phyloP scores from a whole-genome alignment of 2,888 invertebrate species.

The Athalia cordata region DNA sequence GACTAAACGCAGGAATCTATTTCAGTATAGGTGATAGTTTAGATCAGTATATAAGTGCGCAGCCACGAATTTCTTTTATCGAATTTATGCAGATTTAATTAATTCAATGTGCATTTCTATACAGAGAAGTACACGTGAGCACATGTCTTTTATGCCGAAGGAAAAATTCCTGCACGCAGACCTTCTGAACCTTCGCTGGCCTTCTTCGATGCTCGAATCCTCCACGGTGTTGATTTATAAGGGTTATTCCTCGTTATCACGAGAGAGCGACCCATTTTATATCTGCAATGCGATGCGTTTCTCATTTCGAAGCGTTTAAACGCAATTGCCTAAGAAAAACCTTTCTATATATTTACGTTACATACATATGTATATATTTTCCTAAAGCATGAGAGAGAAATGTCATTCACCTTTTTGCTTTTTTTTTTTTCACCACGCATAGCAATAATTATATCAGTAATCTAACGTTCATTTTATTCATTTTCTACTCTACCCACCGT shows the following conservation, averaged over 20 bases:
- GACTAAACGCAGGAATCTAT: no score
- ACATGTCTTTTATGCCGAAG: not conserved
- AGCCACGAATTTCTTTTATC: no score
- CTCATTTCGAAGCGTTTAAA: slow-evolving; percentile 12
- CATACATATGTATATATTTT: not conserved
- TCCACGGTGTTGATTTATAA: not conserved
- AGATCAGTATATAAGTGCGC: no score
- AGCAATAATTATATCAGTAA: not conserved
- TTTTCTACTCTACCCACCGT: slow-evolving; percentile 16
- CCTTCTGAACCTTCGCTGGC: slow-evolving; percentile 7
- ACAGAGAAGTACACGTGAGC: not conserved
- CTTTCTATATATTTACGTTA: slow-evolving; percentile 8
- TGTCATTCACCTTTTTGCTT: slow-evolving; percentile 22
- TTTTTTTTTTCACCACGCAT: no score
- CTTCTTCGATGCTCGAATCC: not conserved
- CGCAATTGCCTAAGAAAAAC: slow-evolving; percentile 19
- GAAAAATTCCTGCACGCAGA: not conserved
- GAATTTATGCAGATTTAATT: no score
- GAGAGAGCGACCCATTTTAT: slow-evolving; percentile 24
- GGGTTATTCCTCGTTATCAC: slow-evolving; percentile 1
- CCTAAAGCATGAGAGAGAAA: not conserved
- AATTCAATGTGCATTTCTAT: not conserved
- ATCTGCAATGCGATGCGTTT: not conserved
- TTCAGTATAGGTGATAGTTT: no score
- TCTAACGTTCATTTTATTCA: slow-evolving; percentile 3